A percentile compares a stretch with the other conserved stretches of the same genome.
Conservation (phyloP, 2,888 invertebrate genomes). For the Phlogophora meticulosa region DNA sequence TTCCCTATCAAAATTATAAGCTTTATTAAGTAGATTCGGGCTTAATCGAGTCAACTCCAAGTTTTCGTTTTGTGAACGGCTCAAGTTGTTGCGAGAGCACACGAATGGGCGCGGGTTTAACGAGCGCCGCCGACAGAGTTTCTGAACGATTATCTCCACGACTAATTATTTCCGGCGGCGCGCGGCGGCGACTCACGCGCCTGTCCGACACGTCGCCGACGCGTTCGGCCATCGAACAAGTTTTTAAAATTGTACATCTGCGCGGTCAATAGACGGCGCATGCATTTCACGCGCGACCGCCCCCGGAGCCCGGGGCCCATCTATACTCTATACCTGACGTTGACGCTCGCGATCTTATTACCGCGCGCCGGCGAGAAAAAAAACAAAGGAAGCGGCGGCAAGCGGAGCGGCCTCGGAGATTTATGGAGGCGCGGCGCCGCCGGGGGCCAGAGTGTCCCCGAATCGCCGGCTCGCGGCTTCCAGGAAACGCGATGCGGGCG, state of each 20-base stretch:
- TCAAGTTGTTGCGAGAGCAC: slow-evolving; percentile 64
- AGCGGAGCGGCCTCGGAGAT: slow-evolving; percentile 80
- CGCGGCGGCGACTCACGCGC: slow-evolving; percentile 64
- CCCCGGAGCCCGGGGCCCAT: slow-evolving; percentile 70
- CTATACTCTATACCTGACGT: slow-evolving; percentile 89
- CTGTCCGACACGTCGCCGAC: slow-evolving; percentile 64
- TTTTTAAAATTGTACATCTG: slow-evolving; percentile 76
- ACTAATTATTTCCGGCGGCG: slow-evolving; percentile 81
- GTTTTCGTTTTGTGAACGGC: slow-evolving; percentile 66
- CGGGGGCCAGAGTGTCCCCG: slow-evolving; percentile 78
- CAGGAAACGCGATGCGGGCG: slow-evolving; percentile 85
- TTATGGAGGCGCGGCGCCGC: slow-evolving; percentile 88
- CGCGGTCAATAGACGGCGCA: slow-evolving; percentile 77
- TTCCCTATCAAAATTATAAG: slow-evolving; percentile 64
- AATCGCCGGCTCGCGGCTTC: slow-evolving; percentile 77
- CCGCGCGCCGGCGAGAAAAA: slow-evolving; percentile 76
- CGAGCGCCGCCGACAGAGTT: slow-evolving; percentile 67
- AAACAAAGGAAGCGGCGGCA: slow-evolving; percentile 84
- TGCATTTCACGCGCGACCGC: slow-evolving; percentile 73
- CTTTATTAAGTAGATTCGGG: slow-evolving; percentile 58
- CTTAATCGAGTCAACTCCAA: slow-evolving; percentile 64
- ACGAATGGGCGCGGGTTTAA: slow-evolving; percentile 67
- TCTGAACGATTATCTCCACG: slow-evolving; percentile 80
- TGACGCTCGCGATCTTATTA: slow-evolving; percentile 88
- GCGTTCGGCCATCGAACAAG: slow-evolving; percentile 60